Evolutionary conservation across 2,797 vertebrate genomes (phyloP).

Genomic region (Synanceia verrucosa): DNA sequence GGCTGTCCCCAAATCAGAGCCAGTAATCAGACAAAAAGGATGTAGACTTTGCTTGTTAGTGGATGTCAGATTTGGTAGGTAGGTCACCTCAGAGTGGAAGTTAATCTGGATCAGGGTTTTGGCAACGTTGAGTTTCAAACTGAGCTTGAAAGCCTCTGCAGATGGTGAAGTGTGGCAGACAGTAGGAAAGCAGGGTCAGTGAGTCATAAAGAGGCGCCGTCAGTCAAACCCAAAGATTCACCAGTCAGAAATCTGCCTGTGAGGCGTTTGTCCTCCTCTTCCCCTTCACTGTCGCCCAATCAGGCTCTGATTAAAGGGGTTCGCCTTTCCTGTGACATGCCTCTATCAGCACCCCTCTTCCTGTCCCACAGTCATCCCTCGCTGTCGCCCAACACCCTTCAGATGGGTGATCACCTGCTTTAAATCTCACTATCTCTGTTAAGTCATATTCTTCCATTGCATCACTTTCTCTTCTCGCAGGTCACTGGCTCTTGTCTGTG

Average conservation of each 20-base stretch:
- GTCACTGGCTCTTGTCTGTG: slow-evolving; percentile 25
- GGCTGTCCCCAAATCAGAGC: slow-evolving; percentile 40
- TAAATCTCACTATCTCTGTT: slow-evolving; percentile 38
- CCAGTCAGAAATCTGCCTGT: slow-evolving; percentile 34
- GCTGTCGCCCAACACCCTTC: slow-evolving; percentile 9
- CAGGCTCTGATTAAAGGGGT: slow-evolving; percentile 44
- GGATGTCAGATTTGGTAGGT: slow-evolving; percentile 49
- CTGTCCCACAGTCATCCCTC: slow-evolving; percentile 37
- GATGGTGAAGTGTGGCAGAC: slow-evolving; percentile 38
- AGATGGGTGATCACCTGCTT: slow-evolving; percentile 18
- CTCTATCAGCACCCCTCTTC: slow-evolving; percentile 45
- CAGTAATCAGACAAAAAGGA: slow-evolving; percentile 45
- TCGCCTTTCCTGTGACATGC: slow-evolving; percentile 50
- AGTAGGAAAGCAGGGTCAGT: slow-evolving; percentile 27
- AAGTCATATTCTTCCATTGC: slow-evolving; percentile 35
- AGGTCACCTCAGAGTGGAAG: slow-evolving; percentile 29
- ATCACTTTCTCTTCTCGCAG: slow-evolving; percentile 28
- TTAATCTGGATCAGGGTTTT: slow-evolving; percentile 65
- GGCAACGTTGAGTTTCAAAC: slow-evolving; percentile 34
- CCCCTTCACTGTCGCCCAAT: slow-evolving; percentile 31
- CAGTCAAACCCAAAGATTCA: slow-evolving; percentile 60
- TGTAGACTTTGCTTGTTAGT: slow-evolving; percentile 32
- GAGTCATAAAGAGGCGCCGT: slow-evolving; percentile 66
- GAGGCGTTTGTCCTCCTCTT: slow-evolving; percentile 27
- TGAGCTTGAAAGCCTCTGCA: slow-evolving; percentile 34